A percentile compares a stretch with the other conserved stretches of the same genome.
Evolutionary conservation across 2,888 invertebrate species (phyloP).

Genomic region (Timema podura): DNA sequence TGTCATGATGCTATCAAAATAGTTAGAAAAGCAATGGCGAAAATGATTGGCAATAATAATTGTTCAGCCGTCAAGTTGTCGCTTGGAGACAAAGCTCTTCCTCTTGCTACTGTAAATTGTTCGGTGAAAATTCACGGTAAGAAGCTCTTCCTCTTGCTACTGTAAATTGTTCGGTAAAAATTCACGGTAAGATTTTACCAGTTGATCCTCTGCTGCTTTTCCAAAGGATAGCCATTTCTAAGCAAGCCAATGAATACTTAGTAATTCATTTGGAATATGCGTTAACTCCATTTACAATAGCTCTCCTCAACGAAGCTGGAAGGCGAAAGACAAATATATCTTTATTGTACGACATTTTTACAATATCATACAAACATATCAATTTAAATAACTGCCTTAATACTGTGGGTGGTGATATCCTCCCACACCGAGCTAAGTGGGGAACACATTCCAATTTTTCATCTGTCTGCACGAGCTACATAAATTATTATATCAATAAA

Average conservation of each 20-base stretch:
- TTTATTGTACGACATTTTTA: no score
- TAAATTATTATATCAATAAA: background rate
- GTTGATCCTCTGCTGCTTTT: background rate
- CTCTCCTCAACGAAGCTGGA: background rate
- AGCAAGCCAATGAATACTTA: background rate
- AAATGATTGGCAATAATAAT: background rate
- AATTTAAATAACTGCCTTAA: no score
- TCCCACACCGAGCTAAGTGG: no score
- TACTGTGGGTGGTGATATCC: no score
- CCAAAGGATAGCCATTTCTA: slow-evolving; percentile 1
- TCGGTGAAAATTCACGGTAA: background rate
- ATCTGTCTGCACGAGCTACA: background rate
- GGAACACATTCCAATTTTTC: no score
- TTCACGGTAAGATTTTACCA: background rate
- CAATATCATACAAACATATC: no score
- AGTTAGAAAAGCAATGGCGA: background rate
- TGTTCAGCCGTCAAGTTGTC: background rate
- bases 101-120: background rate
- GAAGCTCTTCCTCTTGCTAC: background rate
- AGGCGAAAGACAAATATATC: background rate
- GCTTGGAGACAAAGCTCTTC: background rate
- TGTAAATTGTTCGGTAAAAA: background rate
- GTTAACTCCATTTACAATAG: background rate
- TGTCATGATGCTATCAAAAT: background rate
- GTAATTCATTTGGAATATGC: background rate